Evolutionary conservation across 1,140 invertebrate species (phyloP).

Genomic region (Micrasema minimum): DNA sequence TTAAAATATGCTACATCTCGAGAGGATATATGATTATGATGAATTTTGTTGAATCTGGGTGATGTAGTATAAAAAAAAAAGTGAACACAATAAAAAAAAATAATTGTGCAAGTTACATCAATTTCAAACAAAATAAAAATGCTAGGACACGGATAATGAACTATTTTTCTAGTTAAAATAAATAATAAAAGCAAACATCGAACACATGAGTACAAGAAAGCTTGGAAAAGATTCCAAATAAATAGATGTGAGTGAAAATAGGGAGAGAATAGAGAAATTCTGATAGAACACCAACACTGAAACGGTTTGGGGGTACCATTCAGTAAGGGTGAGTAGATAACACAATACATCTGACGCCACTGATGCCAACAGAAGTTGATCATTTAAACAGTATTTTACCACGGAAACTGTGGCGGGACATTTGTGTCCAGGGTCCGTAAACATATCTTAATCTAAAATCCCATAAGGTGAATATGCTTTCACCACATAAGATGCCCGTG

Average conservation of each 20-base stretch:
- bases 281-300: conserved; percentile 51
- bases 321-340: conserved; percentile 66
- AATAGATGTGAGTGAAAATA: not conserved
- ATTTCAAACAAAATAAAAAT: too few relatives aligned
- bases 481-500: too few relatives aligned
- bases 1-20: too few relatives aligned
- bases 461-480: not conserved
- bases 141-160: too few relatives aligned
- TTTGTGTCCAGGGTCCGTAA: not conserved
- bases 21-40: too few relatives aligned
- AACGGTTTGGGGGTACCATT: conserved; percentile 44
- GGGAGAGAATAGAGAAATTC: conserved; percentile 53
- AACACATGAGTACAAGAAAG: too few relatives aligned
- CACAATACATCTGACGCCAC: conserved; percentile 69
- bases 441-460: conserved; percentile 14
- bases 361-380: conserved; percentile 57
- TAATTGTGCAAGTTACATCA: too few relatives aligned
- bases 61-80: too few relatives aligned
- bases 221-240: not conserved
- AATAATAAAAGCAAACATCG: too few relatives aligned
- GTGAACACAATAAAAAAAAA: too few relatives aligned
- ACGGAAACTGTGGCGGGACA: conserved; percentile 54
- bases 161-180: too few relatives aligned
- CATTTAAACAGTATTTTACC: conserved; percentile 27
- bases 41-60: too few relatives aligned